Evolutionary conservation across 1,140 invertebrate species (phyloP), one percentile per base, ranked within the genome.

Genomic region (Leptinotarsa lineolata): DNA sequence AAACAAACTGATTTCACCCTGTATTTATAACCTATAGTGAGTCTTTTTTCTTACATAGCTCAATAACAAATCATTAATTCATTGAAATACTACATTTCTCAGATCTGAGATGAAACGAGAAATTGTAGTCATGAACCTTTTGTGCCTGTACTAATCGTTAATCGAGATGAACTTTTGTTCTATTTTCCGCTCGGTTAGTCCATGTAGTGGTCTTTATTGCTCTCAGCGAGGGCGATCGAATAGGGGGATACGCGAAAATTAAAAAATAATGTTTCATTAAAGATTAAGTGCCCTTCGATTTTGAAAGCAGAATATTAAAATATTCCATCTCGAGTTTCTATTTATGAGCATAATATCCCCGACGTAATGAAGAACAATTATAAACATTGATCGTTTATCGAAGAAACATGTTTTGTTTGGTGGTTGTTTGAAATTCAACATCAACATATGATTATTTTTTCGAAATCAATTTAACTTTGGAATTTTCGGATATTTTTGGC

Each of bases 231-330:
- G 39, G 39, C 30, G 22, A 44, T 66, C 15, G 22, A 66, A 39
- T 66, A 18, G 30, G 64, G 64, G 64, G 18, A 39, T 30, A 39
- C 22, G 39, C 22, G 30, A 66, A 66, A 66, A 39, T 66, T 39
- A 66, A 66, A 66, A 66, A 66, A 66, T 66, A 66, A 66, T 66
- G 64, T 66, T 66, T 66, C 64, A 66, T 66, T 66, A 66, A 30
- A 39, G 39, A 13, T 66, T 18, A 44, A 66, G 64, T 30, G 64
- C 22, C 64, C 39, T 24, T 66, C 64, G 64, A 39, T 66, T 44
- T 44, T 66, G 64, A 39, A 66, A 18, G 64, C 64, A 16, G 30
- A 18, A 66, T 66, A 66, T 66, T 66, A 66, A 64, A 66, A 66
- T 66, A n/a, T 16, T 44, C 16, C n/a, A 44, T 12, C 64, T 18